phyloP scores from a whole-genome alignment of 2,888 invertebrate species.

The Scaptomyza flava region DNA sequence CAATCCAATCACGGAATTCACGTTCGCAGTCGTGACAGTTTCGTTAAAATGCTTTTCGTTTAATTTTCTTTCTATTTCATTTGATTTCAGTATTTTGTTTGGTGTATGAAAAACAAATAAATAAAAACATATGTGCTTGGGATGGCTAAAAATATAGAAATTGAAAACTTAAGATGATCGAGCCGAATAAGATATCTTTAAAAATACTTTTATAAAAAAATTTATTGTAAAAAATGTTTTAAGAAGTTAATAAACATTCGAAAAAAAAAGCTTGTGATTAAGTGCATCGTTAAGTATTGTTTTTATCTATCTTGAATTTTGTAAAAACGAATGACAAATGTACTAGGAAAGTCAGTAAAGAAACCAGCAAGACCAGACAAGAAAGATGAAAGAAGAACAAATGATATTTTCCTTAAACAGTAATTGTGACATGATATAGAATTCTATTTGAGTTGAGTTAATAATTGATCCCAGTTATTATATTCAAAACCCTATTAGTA shows the following conservation, averaged over 20 bases:
- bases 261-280: not conserved
- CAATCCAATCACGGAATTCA: conserved; percentile 79
- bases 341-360: not conserved
- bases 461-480: no score
- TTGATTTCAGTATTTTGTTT: conserved; percentile 38
- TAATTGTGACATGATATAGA: no score
- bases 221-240: not conserved
- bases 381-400: not conserved
- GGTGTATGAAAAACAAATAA: conserved; percentile 57
- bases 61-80: conserved; percentile 45
- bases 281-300: not conserved
- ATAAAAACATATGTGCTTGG: conserved; percentile 41
- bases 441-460: no score
- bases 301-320: not conserved
- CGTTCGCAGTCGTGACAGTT: conserved; percentile 74
- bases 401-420: no score
- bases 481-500: no score
- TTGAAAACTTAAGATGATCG: no score
- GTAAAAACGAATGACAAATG: accelerated
- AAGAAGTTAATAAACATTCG: no score
- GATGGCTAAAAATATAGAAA: conserved; percentile 18
- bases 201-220: not conserved
- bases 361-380: not conserved
- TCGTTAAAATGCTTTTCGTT: conserved; percentile 70
- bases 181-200: not conserved